Base-by-base conservation (phyloP, 1,140 invertebrate genomes). In the Aricia agestis region DNA sequence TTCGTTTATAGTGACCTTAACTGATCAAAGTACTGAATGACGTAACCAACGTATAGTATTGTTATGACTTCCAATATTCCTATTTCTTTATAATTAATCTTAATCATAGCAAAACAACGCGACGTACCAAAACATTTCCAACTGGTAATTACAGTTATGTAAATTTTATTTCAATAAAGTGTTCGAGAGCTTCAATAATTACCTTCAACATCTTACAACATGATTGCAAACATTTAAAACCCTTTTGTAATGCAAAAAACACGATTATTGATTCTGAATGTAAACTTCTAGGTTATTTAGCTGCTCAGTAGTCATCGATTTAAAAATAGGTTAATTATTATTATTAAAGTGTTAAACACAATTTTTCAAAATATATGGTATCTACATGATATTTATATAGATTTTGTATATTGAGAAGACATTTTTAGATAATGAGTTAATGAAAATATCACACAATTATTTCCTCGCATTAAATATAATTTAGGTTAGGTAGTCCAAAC, bases 11-110 rank as follows among this genome's bases (percentile, higher is more conserved):
- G 86, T 90, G 86, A 90, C 87, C 88, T 90, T 90, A 87, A 85
- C 83, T 86, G 87, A 88, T 89, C 87, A 91, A 91, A 89, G 89
- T 91, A 90, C 87, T 90, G 82, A 87, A 87, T 91, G 89, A 91
- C 87, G 89, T 89, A 91, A 91, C 82, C 78, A 85, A 74, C 82
- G 79, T 79, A 78, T 86, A 81, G 76, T 83, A 82, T 84, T 89
- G 76, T 81, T 75, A 82, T 85, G 77, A 75, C 78, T 83, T 82
- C 80, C 80, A 80, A 79, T 79, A 78, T 80, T 79, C 74, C 73
- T 79, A 80, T 82, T 76, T 78, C 69, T 74, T 73, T 80, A 76
- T 75, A 71, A 10, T 77, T 80, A 74, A 77, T 73, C 66, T 76
- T 76, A 73, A 74, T 67, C 70, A 70, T 75, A 74, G 76, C 77